Conservation (phyloP, 2,888 invertebrate species). For the Alloplasta piceator region DNA sequence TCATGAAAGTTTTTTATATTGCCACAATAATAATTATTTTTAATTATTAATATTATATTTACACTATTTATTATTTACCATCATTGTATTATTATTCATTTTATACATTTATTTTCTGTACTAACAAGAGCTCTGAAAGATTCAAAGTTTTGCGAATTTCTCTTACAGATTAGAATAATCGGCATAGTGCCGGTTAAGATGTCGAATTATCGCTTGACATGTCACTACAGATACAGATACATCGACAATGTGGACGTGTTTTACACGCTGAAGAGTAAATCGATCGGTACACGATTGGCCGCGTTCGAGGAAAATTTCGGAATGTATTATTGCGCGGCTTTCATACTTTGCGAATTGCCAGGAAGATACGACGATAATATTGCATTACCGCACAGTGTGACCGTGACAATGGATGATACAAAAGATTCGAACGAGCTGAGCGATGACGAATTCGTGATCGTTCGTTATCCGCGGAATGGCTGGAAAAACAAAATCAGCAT, state of each 20-base stretch:
- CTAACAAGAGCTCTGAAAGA: no score
- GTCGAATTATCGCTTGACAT: slow-evolving; percentile 53
- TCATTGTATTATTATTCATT: no score
- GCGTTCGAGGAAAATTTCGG: slow-evolving; percentile 67
- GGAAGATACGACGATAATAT: slow-evolving; percentile 46
- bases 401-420: slow-evolving; percentile 56
- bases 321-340: slow-evolving; percentile 68
- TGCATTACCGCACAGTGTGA: slow-evolving; percentile 64
- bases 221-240: slow-evolving; percentile 66
- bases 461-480: slow-evolving; percentile 62
- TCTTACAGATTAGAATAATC: slow-evolving; percentile 69
- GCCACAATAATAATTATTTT: no score
- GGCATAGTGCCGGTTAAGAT: slow-evolving; percentile 64
- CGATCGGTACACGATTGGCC: slow-evolving; percentile 60
- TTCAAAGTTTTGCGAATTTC: neutral
- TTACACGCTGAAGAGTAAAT: slow-evolving; percentile 41
- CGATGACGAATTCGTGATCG: slow-evolving; percentile 60
- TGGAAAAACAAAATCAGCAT: neutral
- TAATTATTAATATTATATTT: no score
- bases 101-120: no score
- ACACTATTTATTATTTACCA: no score
- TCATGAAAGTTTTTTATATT: no score
- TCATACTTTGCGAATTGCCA: slow-evolving; percentile 69
- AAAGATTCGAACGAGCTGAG: slow-evolving; percentile 13
- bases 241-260: neutral